A percentile compares a stretch with the other conserved stretches of the same genome.
phyloP scores from a whole-genome alignment of 2,888 invertebrate genomes.

The Meliscaeva auricollis region DNA sequence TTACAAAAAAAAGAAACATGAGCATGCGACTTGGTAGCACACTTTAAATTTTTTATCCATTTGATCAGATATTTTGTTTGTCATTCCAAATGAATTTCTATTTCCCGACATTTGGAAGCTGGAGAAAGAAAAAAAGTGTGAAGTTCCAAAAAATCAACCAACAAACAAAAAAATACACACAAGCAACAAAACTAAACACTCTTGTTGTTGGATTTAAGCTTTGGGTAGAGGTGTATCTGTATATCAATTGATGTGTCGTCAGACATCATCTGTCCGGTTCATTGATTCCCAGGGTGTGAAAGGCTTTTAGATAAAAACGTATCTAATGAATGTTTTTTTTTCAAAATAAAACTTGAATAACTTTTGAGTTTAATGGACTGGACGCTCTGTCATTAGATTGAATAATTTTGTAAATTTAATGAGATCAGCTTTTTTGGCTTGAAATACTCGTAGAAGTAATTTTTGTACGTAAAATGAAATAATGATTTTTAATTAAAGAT shows the following conservation, averaged over 20 bases:
- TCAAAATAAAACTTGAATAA: conserved; percentile 30
- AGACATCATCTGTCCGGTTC: conserved; percentile 37
- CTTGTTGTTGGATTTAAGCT: conserved; percentile 1
- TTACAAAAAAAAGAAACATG: background rate
- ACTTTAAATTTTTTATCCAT: conserved; percentile 8
- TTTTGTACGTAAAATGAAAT: background rate
- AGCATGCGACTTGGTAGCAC: background rate
- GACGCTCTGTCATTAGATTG: background rate
- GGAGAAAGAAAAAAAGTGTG: conserved; percentile 42
- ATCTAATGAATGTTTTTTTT: conserved; percentile 25
- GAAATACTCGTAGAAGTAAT: background rate
- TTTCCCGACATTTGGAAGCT: conserved; percentile 64
- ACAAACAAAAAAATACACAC: background rate
- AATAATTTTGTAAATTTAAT: conserved; percentile 34
- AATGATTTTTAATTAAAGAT: background rate
- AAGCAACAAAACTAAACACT: background rate
- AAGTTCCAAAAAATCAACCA: conserved; percentile 34
- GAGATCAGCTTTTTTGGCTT: conserved; percentile 43
- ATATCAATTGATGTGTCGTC: conserved; percentile 16
- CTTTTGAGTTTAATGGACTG: conserved; percentile 7
- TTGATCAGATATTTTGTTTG: conserved; percentile 14
- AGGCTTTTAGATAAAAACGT: conserved; percentile 38
- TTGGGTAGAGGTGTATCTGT: too few species aligned
- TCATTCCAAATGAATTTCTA: conserved; percentile 56
- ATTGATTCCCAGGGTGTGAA: conserved; percentile 51